Percentiles rank a stretch among this genome's conserved stretches.
phyloP scores from a whole-genome alignment of 2,113 vertebrate species.

The Otolemur garnettii region DNA sequence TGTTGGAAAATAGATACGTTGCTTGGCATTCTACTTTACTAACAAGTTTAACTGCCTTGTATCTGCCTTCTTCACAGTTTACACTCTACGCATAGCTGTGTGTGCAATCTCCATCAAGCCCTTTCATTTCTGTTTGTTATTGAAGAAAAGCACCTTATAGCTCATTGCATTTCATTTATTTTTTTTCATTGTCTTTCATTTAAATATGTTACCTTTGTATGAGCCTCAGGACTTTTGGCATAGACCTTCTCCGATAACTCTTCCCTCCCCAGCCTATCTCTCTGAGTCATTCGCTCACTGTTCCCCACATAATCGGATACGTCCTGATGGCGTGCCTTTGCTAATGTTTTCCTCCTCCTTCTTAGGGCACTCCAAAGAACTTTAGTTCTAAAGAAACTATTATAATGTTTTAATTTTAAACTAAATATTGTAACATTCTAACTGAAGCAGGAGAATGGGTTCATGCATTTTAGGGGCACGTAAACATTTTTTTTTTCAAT shows the following conservation, averaged over 20 bases:
- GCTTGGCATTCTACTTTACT: background rate
- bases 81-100: background rate
- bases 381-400: slow-evolving; percentile 34
- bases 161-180: background rate
- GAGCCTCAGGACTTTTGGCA: background rate
- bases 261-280: background rate
- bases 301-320: background rate
- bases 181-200: background rate
- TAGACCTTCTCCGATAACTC: background rate
- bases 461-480: slow-evolving; percentile 22
- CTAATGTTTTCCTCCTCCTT: background rate
- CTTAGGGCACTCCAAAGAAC: background rate
- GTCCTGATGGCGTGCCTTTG: background rate
- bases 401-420: slow-evolving; percentile 36
- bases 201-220: background rate
- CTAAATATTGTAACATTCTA: slow-evolving; percentile 27
- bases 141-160: background rate
- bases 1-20: background rate
- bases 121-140: background rate
- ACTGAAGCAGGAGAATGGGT: background rate
- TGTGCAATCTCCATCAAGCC: background rate
- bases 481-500: slow-evolving; percentile 18
- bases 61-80: background rate
- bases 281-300: background rate
- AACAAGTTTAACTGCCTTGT: background rate